Evolutionary conservation across 2,113 vertebrate genomes (phyloP), one percentile per base, ranked within the genome.

Genomic region (Ciconia maguari): DNA sequence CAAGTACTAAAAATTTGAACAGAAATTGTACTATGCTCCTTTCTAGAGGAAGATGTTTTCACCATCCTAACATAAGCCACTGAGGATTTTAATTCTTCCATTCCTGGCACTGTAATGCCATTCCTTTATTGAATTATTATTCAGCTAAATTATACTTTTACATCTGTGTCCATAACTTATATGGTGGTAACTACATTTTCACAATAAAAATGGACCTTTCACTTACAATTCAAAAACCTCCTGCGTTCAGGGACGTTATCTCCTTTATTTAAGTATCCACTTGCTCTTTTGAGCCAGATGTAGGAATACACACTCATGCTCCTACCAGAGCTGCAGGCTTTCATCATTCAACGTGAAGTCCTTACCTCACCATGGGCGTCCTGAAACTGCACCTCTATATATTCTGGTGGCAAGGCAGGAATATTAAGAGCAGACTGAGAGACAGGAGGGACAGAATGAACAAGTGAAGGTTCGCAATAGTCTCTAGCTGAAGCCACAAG

Each of bases 401-500:
- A 99, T 7, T 98, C 94, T 24, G 97, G 92, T 27, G 99, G 98
- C 58, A 98, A 92, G n/a, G 97, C 83, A 30, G 99, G 99, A 85
- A 99, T 95, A 96, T 97, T 99, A 38, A 99, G 98, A 34, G 98
- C 72, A 25, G 98, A 98, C 27, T 98, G 95, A 6, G 99, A 99
- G 26, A 99, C 75, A 0, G 99, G 98, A 30, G 98, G 98, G 9
- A 98, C n/a, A 2, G 99, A 99, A 55, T 9, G 55, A 80, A 95
- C 93, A 70, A 99, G 98, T 10, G 99, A 99, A 25, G 98, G 91
- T 66, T 97, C 97, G 0, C n/a, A n/a, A n/a, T n/a, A n/a, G 12
- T 78, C 89, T 74, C 72, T 38, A 48, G 60, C 10, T 57, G 69
- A 80, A 92, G 72, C 34, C 18, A n/a, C 77, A 16, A 89, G 58